Percentiles rank a stretch among this genome's conserved stretches.
Conservation (phyloP, 2,888 invertebrate species). For the Allacma fusca region DNA sequence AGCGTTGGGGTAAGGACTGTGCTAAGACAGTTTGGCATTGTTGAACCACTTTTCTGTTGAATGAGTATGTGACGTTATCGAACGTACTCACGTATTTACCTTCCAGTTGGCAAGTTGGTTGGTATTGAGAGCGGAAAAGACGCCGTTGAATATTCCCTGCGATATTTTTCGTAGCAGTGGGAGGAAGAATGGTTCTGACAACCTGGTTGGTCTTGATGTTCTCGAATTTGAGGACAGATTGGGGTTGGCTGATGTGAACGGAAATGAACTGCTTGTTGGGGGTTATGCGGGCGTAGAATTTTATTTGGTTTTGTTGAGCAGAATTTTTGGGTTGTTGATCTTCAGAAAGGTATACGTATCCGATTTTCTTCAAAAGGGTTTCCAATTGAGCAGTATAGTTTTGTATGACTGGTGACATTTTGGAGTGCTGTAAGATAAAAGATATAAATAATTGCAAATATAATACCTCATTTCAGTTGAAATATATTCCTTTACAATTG, state of each 20-base stretch:
- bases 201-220: constrained; percentile 50
- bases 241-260: constrained; percentile 49
- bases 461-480: no score
- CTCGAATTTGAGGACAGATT: constrained; percentile 50
- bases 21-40: constrained; percentile 57
- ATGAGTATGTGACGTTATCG: constrained; percentile 71
- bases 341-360: no score
- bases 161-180: constrained; percentile 54
- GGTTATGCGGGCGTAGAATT: constrained; percentile 72
- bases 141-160: constrained; percentile 49
- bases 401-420: constrained; percentile 64
- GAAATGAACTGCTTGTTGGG: constrained; percentile 68
- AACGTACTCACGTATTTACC: constrained; percentile 71
- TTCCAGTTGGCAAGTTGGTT: constrained; percentile 70
- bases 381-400: constrained; percentile 67
- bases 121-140: constrained; percentile 49
- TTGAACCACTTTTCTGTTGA: constrained; percentile 64
- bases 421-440: constrained; percentile 48
- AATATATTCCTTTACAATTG: no score
- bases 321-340: constrained; percentile 63
- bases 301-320: constrained; percentile 64
- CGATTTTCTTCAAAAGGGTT: constrained; percentile 65
- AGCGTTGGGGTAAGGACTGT: no score
- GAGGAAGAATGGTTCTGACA: constrained; percentile 51
- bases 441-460: no score